A percentile compares a stretch with the other conserved stretches of the same genome.
Evolutionary conservation across 2,113 vertebrate genomes (phyloP).

Genomic region (Ptilonorhynchus violaceus): DNA sequence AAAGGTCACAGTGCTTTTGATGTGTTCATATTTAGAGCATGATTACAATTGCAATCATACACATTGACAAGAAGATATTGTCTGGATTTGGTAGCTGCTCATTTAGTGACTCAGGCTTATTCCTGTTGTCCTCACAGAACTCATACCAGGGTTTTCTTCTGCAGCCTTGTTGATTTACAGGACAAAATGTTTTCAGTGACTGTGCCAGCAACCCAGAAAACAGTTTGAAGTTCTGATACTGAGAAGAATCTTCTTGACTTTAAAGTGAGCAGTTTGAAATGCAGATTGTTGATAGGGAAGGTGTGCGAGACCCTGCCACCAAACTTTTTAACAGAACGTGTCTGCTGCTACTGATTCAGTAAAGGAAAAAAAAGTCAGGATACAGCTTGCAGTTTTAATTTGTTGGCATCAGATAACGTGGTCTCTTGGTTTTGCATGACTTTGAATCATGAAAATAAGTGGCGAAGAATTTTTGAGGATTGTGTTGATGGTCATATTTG

Average conservation of each 20-base stretch:
- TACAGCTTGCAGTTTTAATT: neutral
- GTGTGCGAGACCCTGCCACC: neutral
- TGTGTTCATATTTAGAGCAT: conserved; percentile 17
- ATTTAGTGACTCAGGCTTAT: conserved; percentile 39
- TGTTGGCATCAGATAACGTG: neutral
- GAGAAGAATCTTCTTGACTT: neutral
- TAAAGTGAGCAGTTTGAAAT: neutral
- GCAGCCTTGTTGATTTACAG: neutral
- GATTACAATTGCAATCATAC: conserved; percentile 27
- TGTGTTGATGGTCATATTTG: neutral
- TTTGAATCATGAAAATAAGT: neutral
- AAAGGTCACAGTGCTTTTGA: conserved; percentile 20
- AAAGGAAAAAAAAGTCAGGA: neutral
- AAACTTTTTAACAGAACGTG: neutral
- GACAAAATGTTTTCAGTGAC: neutral
- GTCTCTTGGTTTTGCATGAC: neutral
- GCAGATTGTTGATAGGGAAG: neutral
- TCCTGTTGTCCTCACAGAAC: neutral
- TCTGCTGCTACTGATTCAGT: neutral
- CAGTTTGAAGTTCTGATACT: neutral
- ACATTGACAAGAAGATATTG: conserved; percentile 25
- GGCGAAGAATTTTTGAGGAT: neutral
- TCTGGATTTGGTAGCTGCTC: conserved; percentile 48
- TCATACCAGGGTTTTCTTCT: neutral
- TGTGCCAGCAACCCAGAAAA: neutral